Percentiles rank a stretch among this genome's conserved stretches.
phyloP scores from a whole-genome alignment of 2,797 vertebrate species.

The Orientallactaga sibirica region DNA sequence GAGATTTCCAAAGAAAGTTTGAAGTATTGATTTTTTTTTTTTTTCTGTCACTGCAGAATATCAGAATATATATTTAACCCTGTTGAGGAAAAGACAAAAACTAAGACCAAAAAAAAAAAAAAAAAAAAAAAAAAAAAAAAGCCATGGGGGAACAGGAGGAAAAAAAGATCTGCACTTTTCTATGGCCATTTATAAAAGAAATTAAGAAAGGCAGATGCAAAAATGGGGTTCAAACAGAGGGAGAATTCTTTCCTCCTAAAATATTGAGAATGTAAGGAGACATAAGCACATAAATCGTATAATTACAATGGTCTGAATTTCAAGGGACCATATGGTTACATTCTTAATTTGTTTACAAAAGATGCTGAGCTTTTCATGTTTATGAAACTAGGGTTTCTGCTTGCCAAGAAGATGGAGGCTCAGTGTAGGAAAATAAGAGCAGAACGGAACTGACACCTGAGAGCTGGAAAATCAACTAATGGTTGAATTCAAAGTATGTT shows the following conservation, averaged over 20 bases:
- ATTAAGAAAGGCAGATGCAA: not conserved
- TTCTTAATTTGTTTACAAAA: conserved; percentile 25
- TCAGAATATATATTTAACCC: not conserved
- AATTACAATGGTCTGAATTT: not conserved
- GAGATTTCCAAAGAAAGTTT: not conserved
- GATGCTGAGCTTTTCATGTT: too few species aligned
- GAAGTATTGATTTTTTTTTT: not conserved
- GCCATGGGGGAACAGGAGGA: not conserved
- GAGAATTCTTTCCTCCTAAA: not conserved
- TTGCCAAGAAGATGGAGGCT: not conserved
- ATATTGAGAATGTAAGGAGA: not conserved
- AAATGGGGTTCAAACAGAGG: not conserved
- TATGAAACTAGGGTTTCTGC: not conserved
- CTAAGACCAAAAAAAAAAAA: not conserved
- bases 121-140: too few species aligned
- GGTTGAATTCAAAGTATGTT: too few species aligned
- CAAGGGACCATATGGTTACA: not conserved
- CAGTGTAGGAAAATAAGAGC: not conserved
- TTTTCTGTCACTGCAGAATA: not conserved
- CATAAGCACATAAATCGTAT: not conserved
- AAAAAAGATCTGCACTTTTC: not conserved
- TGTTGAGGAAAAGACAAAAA: not conserved
- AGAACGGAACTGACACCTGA: not conserved
- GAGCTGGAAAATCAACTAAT: not conserved
- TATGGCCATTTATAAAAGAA: not conserved